Evolutionary conservation across 2,888 invertebrate species (phyloP).

Genomic region (Oxyscelio sp.): DNA sequence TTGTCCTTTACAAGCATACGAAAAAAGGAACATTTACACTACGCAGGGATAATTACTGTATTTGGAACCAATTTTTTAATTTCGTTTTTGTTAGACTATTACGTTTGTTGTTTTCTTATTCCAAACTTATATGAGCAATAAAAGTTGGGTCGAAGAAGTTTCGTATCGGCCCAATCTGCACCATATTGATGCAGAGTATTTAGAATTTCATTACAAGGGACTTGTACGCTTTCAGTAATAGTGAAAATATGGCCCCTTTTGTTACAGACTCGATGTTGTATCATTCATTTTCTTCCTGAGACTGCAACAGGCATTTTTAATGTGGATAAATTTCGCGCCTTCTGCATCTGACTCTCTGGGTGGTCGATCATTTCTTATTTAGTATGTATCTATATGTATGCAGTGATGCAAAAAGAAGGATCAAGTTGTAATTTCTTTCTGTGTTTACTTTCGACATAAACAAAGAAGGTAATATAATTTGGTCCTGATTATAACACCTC

Average conservation of each 20-base stretch:
- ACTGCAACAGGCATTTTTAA: conserved; percentile 83
- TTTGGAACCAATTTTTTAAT: conserved; percentile 20
- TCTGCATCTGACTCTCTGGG: conserved; percentile 65
- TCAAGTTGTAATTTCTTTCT: too few species aligned
- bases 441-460: too few species aligned
- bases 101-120: conserved; percentile 81
- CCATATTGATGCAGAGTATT: conserved; percentile 85
- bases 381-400: too few species aligned
- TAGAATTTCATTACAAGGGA: conserved; percentile 86
- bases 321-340: conserved; percentile 67
- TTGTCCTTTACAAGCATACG: too few species aligned
- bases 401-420: too few species aligned
- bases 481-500: too few species aligned
- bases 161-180: conserved; percentile 78
- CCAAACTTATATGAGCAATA: conserved; percentile 87
- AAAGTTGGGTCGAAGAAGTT: conserved; percentile 83
- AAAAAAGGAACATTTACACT: too few species aligned
- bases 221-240: conserved; percentile 76
- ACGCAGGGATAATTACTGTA: too few species aligned
- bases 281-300: conserved; percentile 82
- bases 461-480: too few species aligned
- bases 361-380: conserved; percentile 43
- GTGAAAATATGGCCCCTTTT: conserved; percentile 88
- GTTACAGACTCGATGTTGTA: conserved; percentile 86
- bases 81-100: conserved; percentile 71